Percentiles rank a stretch among this genome's conserved stretches.
Evolutionary conservation across 35 echinoderm and acorn worm species (phyloP).

Genomic region (Amphiura filiformis): DNA sequence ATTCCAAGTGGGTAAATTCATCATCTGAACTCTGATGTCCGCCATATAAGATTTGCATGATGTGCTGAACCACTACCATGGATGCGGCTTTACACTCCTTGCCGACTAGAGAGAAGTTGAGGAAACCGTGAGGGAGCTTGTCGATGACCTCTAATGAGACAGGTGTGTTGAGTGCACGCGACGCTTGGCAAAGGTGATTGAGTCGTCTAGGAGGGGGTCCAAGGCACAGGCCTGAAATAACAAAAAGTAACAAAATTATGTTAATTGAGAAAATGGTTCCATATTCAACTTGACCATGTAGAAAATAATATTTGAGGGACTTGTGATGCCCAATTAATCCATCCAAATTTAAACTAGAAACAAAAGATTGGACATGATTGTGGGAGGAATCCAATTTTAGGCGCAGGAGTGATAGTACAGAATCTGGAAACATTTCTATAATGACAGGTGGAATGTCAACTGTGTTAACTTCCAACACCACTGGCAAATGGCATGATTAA

Average conservation of each 20-base stretch:
- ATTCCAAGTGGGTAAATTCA: constrained; percentile 13
- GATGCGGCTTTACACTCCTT: constrained; percentile 78
- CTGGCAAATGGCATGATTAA: no score
- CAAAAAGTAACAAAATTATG: constrained; percentile 7
- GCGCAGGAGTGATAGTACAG: no score
- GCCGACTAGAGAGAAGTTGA: constrained; percentile 85
- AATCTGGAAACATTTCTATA: no score
- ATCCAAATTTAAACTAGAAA: no score
- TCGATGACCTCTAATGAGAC: constrained; percentile 79
- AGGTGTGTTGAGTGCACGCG: constrained; percentile 47
- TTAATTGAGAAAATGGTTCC: no score
- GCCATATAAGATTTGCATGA: constrained; percentile 87
- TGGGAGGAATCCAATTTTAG: no score
- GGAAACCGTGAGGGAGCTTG: constrained; percentile 91
- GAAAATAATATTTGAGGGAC: no score
- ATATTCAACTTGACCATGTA: no score
- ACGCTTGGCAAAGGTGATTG: constrained; percentile 82
- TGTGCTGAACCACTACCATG: constrained; percentile 73
- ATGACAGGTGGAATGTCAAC: no score
- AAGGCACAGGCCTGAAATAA: constrained; percentile 60
- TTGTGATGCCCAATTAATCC: no score
- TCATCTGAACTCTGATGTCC: constrained; percentile 27
- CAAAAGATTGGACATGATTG: no score
- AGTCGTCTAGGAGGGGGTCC: constrained; percentile 83
- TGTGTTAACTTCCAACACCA: no score